phyloP scores from a whole-genome alignment of 2,888 invertebrate species.

The Aplocera efformata region DNA sequence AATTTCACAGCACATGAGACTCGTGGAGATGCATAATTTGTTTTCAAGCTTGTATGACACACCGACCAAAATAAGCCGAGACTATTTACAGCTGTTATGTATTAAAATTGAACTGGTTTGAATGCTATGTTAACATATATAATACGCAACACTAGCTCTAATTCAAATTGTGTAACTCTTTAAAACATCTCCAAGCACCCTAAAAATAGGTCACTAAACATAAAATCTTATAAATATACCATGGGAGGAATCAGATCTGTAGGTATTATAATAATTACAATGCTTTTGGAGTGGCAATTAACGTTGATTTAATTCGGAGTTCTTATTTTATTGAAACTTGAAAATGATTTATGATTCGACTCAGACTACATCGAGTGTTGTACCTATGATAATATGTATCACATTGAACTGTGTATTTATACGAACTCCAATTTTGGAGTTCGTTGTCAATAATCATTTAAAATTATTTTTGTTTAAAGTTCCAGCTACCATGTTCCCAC shows the following conservation, averaged over 20 bases:
- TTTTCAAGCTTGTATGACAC: conserved; percentile 42
- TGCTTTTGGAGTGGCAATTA: too few relatives aligned
- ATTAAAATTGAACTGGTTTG: conserved; percentile 40
- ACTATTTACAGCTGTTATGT: conserved; percentile 47
- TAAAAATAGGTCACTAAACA: conserved; percentile 31
- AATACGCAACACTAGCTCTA: conserved; percentile 47
- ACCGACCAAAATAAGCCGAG: conserved; percentile 37
- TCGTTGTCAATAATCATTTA: too few relatives aligned
- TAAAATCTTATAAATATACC: conserved; percentile 35
- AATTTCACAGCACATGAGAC: conserved; percentile 41
- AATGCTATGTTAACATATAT: conserved; percentile 57
- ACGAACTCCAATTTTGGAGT: too few relatives aligned
- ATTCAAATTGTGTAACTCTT: conserved; percentile 37
- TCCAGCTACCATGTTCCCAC: too few relatives aligned
- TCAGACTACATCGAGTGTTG: too few relatives aligned
- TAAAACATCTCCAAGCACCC: conserved; percentile 50
- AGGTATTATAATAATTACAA: conserved; percentile 7
- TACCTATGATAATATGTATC: too few relatives aligned
- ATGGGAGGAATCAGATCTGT: conserved; percentile 30
- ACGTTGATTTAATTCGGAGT: too few relatives aligned
- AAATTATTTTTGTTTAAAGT: too few relatives aligned
- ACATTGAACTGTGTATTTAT: too few relatives aligned
- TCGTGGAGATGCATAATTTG: conserved; percentile 38
- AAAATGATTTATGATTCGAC: too few relatives aligned
- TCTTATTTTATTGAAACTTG: too few relatives aligned